Conservation (phyloP, 2,888 invertebrate genomes). For the Lithodes maja region DNA sequence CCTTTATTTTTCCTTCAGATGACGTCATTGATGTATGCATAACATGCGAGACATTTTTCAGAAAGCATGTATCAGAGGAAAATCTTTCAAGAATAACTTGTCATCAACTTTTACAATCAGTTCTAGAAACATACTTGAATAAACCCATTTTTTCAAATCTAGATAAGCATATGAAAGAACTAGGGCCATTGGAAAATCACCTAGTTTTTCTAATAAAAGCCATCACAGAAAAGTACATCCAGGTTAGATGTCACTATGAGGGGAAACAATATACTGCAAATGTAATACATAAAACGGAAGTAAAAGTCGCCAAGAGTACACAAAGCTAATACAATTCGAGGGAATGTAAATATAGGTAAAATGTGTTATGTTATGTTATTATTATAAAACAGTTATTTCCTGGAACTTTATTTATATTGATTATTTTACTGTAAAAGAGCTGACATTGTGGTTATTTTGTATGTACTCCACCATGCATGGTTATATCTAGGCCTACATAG, state of each 20-base stretch:
- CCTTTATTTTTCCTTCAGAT: slow-evolving; percentile 27
- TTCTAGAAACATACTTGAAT: background rate
- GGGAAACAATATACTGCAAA: slow-evolving; percentile 20
- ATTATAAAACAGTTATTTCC: too few species aligned
- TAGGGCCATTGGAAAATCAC: slow-evolving; percentile 17
- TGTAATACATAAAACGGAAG: background rate
- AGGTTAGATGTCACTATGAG: slow-evolving; percentile 8
- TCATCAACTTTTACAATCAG: background rate
- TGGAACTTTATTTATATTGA: too few species aligned
- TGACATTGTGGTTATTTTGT: too few species aligned
- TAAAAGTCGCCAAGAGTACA: slow-evolving; percentile 23
- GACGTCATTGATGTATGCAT: slow-evolving; percentile 29
- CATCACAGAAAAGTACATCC: slow-evolving; percentile 22
- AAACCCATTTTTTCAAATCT: background rate
- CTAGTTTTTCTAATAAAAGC: background rate
- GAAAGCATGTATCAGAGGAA: background rate
- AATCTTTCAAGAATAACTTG: background rate
- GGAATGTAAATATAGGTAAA: background rate
- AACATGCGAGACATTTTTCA: background rate
- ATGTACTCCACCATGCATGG: too few species aligned
- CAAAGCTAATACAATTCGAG: background rate
- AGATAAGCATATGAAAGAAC: slow-evolving; percentile 4
- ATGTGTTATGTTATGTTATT: too few species aligned
- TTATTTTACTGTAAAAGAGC: too few species aligned
- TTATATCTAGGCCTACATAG: too few species aligned